Evolutionary conservation across 2,888 invertebrate genomes (phyloP), one percentile per base, ranked within the genome.

Genomic region (Drosophila quasianomalipes): DNA sequence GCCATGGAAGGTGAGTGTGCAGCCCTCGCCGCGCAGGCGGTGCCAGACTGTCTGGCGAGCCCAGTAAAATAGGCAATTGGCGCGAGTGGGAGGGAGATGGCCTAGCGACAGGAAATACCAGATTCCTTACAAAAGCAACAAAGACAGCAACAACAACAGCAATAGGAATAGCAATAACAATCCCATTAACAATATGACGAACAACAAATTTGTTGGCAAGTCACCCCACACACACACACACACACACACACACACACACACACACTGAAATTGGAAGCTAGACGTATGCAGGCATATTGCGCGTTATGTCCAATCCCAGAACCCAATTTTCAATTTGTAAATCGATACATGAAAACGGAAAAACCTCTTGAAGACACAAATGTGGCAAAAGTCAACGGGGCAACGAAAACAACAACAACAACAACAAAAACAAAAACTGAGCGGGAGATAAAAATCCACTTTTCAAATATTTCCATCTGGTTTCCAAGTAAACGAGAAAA

Each of bases 1-100:
- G 91, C 92, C 58, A 91, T 93, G 81, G 93, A 93, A 92, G 93
- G 93, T 93, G 83, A 91, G 91, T 73, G 39, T 14, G 58, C 16
- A 57, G n/a, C 57, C 57, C 57, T 57, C 37, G 28, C n/a, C 19
- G 30, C 51, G 60, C 78, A 78, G 78, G 54, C 82, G 91, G 87
- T 85, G 91, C 90, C 91, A 88, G 76, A 82, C 80, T 90, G 91
- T 91, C 91, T 91, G 83, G 81, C 60, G 37, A 66, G 68, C 73
- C 74, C 16, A 33, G 59, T 35, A 67, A 67, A 19, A n/a, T 31
- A 52, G 61, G 51, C 28, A 49, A 51, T 30, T 41, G 35, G 47
- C 35, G 52, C 16, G 19, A n/a, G 6, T 22, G 30, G 12, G 41
- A 22, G 41, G 12, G 51, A 12, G 60, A n/a, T 30, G n/a, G 47